Conservation (phyloP, 2,113 vertebrate species). For the Natator depressus region DNA sequence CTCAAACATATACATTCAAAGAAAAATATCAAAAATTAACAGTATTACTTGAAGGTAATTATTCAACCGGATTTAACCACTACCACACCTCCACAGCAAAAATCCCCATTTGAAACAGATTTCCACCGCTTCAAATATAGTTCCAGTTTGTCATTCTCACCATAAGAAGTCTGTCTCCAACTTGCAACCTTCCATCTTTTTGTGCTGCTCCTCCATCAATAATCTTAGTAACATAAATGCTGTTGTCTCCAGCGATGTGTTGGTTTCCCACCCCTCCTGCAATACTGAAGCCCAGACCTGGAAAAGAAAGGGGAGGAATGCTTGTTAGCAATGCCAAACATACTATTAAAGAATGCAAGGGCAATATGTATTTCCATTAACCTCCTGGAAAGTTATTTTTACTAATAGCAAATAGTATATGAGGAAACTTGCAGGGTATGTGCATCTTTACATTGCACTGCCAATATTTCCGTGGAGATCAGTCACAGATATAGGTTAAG, state of each 20-base stretch:
- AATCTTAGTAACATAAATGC: conserved; percentile 97
- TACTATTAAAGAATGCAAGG: background rate
- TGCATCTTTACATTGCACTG: background rate
- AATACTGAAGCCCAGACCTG: conserved; percentile 97
- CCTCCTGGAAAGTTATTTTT: background rate
- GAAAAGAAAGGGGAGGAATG: background rate
- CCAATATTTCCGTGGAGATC: background rate
- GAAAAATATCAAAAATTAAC: background rate
- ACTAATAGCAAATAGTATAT: background rate
- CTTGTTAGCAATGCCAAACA: background rate
- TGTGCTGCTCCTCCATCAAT: conserved; percentile 96
- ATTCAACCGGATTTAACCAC: background rate
- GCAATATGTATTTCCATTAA: background rate
- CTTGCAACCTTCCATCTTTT: conserved; percentile 91
- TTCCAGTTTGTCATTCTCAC: conserved; percentile 76
- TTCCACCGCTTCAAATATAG: background rate
- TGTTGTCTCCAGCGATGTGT: conserved; percentile 98
- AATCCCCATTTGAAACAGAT: background rate
- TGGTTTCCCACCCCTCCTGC: conserved; percentile 97
- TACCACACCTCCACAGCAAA: background rate
- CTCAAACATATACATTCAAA: background rate
- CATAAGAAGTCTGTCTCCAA: conserved; percentile 95
- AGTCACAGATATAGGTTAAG: background rate
- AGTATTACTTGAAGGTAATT: background rate
- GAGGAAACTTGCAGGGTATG: background rate